Percentiles rank a stretch among this genome's conserved stretches.
Conservation (phyloP, 2,797 vertebrate genomes). For the Apogon talboti region DNA sequence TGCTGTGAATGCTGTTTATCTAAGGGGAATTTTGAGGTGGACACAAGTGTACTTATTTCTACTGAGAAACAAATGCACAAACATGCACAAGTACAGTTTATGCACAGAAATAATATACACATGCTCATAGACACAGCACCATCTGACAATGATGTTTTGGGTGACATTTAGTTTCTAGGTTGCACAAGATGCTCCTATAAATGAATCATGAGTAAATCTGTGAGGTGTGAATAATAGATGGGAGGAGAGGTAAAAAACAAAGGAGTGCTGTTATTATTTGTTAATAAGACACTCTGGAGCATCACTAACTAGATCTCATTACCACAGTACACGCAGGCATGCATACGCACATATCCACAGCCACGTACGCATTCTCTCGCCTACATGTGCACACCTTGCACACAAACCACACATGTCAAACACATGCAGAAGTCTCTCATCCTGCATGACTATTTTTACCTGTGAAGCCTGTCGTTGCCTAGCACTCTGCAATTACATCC, state of each 20-base stretch:
- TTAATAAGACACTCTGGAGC: slow-evolving; percentile 84
- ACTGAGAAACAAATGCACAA: not conserved
- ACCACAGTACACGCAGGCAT: slow-evolving; percentile 64
- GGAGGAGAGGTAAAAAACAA: slow-evolving; percentile 82
- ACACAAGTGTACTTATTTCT: not conserved
- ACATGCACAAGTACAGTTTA: not conserved
- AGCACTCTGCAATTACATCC: slow-evolving; percentile 79
- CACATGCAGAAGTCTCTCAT: slow-evolving; percentile 63
- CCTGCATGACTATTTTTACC: slow-evolving; percentile 78
- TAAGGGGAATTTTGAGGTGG: slow-evolving; percentile 1
- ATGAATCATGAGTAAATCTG: slow-evolving; percentile 86
- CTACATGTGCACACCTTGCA: slow-evolving; percentile 28
- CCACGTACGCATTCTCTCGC: slow-evolving; percentile 24
- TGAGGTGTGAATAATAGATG: slow-evolving; percentile 86
- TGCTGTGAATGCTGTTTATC: slow-evolving; percentile 13
- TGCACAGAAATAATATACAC: slow-evolving; percentile 19
- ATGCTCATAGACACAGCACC: slow-evolving; percentile 22
- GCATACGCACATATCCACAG: slow-evolving; percentile 14
- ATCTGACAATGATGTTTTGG: slow-evolving; percentile 76
- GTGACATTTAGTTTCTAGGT: slow-evolving; percentile 83
- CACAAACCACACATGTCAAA: slow-evolving; percentile 56
- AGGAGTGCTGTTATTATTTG: slow-evolving; percentile 84
- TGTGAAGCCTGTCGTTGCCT: slow-evolving; percentile 79
- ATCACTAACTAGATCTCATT: slow-evolving; percentile 80
- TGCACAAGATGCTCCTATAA: slow-evolving; percentile 84